Evolutionary conservation across 2,888 invertebrate genomes (phyloP), one percentile per base, ranked within the genome.

Genomic region (Rhagonycha lutea): DNA sequence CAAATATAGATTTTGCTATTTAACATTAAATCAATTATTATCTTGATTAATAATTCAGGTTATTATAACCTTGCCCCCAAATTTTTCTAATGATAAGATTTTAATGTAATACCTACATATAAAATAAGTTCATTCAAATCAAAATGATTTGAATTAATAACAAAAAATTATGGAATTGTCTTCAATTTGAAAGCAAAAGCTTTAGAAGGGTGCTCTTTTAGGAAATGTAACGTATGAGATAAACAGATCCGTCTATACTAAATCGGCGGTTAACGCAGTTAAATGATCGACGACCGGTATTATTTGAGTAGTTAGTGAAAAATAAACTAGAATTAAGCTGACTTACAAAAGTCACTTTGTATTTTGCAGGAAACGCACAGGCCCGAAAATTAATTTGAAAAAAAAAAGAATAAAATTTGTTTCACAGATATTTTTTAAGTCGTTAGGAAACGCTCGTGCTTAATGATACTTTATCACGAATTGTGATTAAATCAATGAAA

Each of bases 391-490:
- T 47, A n/a, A 26, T 7, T 47, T 47, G 7, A 18, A 18, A 47
- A 47, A 47, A 47, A 47, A 47, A 12, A 32, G 12, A 32, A 12
- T n/a, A 47, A 47, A 47, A 47, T 47, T 47, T 47, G 2, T n/a
- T 47, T 7, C 7, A 47, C 47, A 47, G 47, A 24, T 65, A 65
- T 24, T 65, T 65, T 65, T 65, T 65, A 65, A n/a, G 14, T 65
- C 26, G 26, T 65, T 65, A n/a, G 63, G 23, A 65, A 65, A 26
- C n/a, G 63, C n/a, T 65, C 47, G 47, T 26, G 63, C 63, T 65
- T 65, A 65, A 65, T 65, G 63, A 24, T 65, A 65, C 24, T 18
- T 65, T 65, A 65, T 65, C 63, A 65, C 63, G 63, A 65, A 65
- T 65, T 65, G 63, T 24, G 63, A 26, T 24, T 26, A 65, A 65